Evolutionary conservation across 2,113 vertebrate genomes (phyloP).

Genomic region (Strix uralensis): DNA sequence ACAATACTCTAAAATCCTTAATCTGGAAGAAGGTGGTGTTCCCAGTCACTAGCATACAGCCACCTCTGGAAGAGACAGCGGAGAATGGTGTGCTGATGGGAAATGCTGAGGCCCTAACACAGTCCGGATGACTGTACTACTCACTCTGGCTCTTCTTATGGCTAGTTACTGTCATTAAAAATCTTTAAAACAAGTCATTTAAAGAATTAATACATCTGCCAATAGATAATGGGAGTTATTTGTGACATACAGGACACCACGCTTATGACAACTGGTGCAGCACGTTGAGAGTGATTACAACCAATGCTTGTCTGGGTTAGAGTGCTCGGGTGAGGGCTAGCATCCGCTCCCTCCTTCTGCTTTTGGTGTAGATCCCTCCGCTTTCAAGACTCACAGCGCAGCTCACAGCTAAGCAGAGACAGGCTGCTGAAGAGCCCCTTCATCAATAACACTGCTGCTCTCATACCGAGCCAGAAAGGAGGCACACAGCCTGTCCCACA

Average conservation of each 20-base stretch:
- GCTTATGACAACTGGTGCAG: rapidly evolving
- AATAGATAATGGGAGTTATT: neutral
- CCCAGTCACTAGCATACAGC: neutral
- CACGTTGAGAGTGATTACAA: neutral
- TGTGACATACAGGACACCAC: neutral
- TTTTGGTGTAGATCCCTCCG: neutral
- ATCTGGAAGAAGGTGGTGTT: neutral
- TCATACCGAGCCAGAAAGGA: neutral
- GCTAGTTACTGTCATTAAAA: neutral
- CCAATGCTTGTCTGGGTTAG: neutral
- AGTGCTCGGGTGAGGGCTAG: neutral
- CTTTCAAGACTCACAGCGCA: neutral
- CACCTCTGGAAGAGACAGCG: neutral
- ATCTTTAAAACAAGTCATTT: neutral
- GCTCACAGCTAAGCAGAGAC: neutral
- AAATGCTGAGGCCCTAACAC: neutral
- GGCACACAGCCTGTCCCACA: neutral
- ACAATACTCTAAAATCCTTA: neutral
- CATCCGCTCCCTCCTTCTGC: neutral
- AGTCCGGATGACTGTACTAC: neutral
- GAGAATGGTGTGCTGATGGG: neutral
- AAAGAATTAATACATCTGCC: neutral
- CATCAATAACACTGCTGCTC: neutral
- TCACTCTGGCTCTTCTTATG: neutral
- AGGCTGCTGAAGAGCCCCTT: neutral